These are phyloP conservation scores for Agrochola circellaris DNA, from an alignment of 2,888 invertebrate species.

Conservation along the genomic window DNA sequence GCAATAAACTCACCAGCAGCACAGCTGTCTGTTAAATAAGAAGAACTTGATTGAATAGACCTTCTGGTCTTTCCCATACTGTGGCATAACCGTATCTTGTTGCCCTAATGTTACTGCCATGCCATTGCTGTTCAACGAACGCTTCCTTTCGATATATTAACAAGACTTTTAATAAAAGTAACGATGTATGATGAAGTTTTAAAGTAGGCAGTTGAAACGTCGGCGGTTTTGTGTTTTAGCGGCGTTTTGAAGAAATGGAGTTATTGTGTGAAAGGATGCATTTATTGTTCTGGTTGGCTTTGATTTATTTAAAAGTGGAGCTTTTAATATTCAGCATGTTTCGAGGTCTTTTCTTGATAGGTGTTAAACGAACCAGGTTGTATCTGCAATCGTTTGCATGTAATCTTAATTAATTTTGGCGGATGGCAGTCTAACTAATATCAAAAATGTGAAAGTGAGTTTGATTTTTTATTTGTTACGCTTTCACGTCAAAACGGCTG, in stretches of 20 bases:
- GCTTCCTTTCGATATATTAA: conserved; percentile 63
- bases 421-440: not conserved
- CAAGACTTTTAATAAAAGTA: conserved; percentile 53
- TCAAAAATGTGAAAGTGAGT: no score
- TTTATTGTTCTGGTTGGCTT: conserved; percentile 29
- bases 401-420: not conserved
- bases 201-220: conserved; percentile 38
- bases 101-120: conserved; percentile 47
- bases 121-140: conserved; percentile 63
- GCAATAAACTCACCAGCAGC: no score
- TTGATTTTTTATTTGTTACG: no score
- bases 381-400: not conserved
- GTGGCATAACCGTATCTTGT: conserved; percentile 41
- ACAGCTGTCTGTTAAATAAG: no score
- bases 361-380: not conserved
- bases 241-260: conserved; percentile 49
- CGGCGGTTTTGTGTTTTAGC: conserved; percentile 61
- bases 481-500: no score
- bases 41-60: not conserved
- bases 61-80: conserved; percentile 18
- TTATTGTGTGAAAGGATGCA: conserved; percentile 52
- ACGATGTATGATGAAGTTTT: conserved; percentile 60
- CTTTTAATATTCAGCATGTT: no score
- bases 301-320: no score
- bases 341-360: no score